Percentiles rank a stretch among this genome's conserved stretches.
phyloP scores from a whole-genome alignment of 2,113 vertebrate genomes.

The Mirounga angustirostris region DNA sequence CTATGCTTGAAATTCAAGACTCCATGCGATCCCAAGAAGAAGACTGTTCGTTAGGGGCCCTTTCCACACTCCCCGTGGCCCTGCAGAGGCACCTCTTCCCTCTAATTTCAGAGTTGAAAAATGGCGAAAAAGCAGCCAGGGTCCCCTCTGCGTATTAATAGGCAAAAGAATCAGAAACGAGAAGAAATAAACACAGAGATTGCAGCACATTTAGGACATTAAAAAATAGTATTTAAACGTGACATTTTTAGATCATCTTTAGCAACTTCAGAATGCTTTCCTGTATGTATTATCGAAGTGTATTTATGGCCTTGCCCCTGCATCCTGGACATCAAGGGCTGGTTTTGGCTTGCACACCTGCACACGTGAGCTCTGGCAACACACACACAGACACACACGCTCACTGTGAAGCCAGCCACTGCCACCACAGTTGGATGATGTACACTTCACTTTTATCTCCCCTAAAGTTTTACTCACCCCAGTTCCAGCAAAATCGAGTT shows the following conservation, averaged over 20 bases:
- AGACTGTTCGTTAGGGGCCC: fast-evolving
- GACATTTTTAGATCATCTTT: background rate
- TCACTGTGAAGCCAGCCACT: fast-evolving
- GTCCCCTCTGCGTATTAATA: background rate
- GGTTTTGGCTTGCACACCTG: background rate
- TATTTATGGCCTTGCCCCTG: background rate
- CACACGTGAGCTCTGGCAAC: background rate
- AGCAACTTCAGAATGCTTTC: background rate
- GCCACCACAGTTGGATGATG: background rate
- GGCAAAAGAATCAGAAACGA: background rate
- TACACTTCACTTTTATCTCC: background rate
- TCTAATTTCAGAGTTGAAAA: background rate
- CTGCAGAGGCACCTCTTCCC: background rate
- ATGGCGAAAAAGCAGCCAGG: background rate
- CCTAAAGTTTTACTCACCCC: background rate
- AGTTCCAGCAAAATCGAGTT: background rate
- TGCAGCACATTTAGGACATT: fast-evolving
- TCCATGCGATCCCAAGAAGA: background rate
- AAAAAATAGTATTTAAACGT: background rate
- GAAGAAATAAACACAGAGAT: background rate
- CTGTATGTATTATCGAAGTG: fast-evolving
- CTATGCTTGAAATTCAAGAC: background rate
- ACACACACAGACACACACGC: background rate
- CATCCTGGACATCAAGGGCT: background rate
- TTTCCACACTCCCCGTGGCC: background rate